Evolutionary conservation across 2,113 vertebrate genomes (phyloP).

Genomic region (Melanotaenia duboulayi): DNA sequence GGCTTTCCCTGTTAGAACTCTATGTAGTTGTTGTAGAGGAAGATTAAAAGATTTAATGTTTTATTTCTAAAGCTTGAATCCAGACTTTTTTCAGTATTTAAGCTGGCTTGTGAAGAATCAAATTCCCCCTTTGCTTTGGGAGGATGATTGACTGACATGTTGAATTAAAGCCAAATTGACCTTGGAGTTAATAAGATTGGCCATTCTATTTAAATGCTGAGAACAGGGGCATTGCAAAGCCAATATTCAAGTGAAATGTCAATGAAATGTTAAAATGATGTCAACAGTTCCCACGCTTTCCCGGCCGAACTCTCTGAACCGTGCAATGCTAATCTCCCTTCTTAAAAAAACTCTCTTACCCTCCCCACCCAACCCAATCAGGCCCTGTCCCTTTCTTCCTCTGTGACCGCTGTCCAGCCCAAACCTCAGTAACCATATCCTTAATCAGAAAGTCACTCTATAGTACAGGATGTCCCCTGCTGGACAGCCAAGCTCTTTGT

Average conservation of each 20-base stretch:
- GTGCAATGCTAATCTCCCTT: conserved; percentile 55
- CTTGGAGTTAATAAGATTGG: conserved; percentile 22
- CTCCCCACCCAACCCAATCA: background rate
- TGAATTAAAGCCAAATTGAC: conserved; percentile 27
- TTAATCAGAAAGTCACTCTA: conserved; percentile 47
- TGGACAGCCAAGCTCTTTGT: conserved; percentile 47
- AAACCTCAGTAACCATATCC: conserved; percentile 46
- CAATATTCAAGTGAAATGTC: conserved; percentile 48
- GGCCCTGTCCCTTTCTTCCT: conserved; percentile 11
- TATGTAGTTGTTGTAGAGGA: too few species aligned
- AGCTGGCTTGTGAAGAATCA: too few species aligned
- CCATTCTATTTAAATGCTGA: conserved; percentile 35
- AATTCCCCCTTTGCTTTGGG: too few species aligned
- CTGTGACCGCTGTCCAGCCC: background rate
- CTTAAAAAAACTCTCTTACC: conserved; percentile 20
- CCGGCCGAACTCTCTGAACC: conserved; percentile 37
- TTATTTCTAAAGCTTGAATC: too few species aligned
- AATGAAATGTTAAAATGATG: conserved; percentile 48
- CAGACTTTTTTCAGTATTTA: background rate
- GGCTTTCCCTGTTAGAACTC: background rate
- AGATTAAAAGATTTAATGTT: too few species aligned
- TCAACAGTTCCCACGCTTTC: conserved; percentile 66
- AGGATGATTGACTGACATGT: background rate
- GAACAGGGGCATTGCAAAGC: conserved; percentile 3
- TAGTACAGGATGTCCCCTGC: conserved; percentile 15